Evolutionary conservation across 2,888 invertebrate species (phyloP).

Genomic region (Vanessa cardui): DNA sequence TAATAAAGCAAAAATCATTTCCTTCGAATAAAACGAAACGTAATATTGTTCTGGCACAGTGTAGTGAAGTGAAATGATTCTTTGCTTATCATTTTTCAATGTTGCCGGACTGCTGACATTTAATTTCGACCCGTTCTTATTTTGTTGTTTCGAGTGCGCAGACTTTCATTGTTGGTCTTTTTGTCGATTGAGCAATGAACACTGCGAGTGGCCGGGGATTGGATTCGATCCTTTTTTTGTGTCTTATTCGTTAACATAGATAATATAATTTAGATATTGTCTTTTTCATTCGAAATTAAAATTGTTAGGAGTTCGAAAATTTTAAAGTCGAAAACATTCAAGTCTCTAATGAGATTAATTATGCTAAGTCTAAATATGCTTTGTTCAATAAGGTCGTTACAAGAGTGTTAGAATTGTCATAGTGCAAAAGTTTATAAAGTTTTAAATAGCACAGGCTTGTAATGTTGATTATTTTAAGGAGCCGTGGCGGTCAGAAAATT

Average conservation of each 20-base stretch:
- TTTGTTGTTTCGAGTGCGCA: conserved; percentile 49
- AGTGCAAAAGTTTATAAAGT: too few relatives aligned
- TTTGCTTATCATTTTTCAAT: conserved; percentile 55
- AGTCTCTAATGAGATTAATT: too few relatives aligned
- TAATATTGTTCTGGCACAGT: conserved; percentile 20
- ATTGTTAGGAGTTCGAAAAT: too few relatives aligned
- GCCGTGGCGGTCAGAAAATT: too few relatives aligned
- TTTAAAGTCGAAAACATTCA: too few relatives aligned
- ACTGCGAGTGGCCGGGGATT: conserved; percentile 46
- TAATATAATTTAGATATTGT: neutral
- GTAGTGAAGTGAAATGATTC: conserved; percentile 37
- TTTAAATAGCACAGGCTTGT: too few relatives aligned
- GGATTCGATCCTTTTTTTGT: conserved; percentile 50
- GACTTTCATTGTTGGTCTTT: conserved; percentile 49
- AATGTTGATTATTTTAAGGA: too few relatives aligned
- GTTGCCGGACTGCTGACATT: conserved; percentile 56
- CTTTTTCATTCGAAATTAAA: neutral
- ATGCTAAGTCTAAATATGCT: too few relatives aligned
- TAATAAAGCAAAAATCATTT: neutral
- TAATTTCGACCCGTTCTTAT: conserved; percentile 66
- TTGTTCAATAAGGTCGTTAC: too few relatives aligned
- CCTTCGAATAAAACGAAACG: neutral
- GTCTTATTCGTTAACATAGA: neutral
- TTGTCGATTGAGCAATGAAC: conserved; percentile 51
- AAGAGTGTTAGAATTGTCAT: too few relatives aligned